phyloP scores from a whole-genome alignment of 2,797 vertebrate genomes.

The Neomorphus geoffroyi region DNA sequence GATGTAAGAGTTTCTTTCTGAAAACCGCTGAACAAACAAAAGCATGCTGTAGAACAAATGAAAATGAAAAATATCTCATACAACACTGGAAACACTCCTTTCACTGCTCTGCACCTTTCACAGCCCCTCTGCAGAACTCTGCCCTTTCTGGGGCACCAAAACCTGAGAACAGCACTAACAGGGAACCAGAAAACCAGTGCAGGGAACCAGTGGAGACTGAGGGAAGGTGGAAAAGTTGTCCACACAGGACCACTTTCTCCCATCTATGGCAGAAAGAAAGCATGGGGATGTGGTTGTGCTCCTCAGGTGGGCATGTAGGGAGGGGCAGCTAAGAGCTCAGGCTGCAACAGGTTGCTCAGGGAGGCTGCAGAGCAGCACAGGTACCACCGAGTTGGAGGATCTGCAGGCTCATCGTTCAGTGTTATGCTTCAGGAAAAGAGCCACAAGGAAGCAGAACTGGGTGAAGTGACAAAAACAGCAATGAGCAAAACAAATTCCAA shows the following conservation, averaged over 20 bases:
- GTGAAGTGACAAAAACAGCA: background rate
- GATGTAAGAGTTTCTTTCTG: background rate
- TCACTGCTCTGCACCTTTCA: too few relatives aligned
- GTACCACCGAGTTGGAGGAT: fast-evolving
- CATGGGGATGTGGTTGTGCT: fast-evolving
- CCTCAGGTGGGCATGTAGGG: fast-evolving
- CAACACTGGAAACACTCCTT: background rate
- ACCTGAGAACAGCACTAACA: background rate
- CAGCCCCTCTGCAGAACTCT: background rate
- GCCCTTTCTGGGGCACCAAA: background rate
- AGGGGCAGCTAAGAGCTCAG: background rate
- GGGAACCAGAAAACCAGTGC: fast-evolving
- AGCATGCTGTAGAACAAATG: background rate
- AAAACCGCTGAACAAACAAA: background rate
- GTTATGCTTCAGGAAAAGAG: background rate
- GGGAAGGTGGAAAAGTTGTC: background rate
- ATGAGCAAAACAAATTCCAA: background rate
- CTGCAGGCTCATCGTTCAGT: background rate
- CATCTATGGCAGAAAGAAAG: fast-evolving
- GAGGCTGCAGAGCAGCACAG: background rate
- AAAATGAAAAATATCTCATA: background rate
- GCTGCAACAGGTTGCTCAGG: background rate
- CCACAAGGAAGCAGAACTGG: fast-evolving
- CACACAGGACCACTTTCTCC: fast-evolving
- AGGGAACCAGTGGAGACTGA: fast-evolving